A percentile compares a stretch with the other conserved stretches of the same genome.
These are phyloP conservation scores for Drosophila quadrilineata DNA, from an alignment of 1,140 invertebrate species.

Conservation along the genomic window DNA sequence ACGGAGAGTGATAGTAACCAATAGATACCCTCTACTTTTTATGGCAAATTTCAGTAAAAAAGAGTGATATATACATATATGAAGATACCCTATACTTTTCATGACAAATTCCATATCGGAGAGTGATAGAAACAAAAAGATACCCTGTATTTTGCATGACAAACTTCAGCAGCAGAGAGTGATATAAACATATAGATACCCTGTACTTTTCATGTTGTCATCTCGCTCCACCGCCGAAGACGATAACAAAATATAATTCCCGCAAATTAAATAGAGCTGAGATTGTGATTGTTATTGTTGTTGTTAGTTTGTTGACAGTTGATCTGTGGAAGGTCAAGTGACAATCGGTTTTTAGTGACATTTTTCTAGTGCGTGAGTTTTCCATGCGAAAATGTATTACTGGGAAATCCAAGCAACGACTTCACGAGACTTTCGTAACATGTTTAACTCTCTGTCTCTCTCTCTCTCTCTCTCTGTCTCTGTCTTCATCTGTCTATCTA, in stretches of 20 bases:
- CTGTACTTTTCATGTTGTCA: no score
- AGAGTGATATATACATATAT: no score
- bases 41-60: no score
- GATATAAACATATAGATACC: no score
- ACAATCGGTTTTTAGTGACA: constrained; percentile 11
- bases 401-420: constrained; percentile 9
- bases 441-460: neutral
- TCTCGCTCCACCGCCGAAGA: constrained; percentile 6
- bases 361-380: constrained; percentile 27
- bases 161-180: no score
- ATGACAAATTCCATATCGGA: neutral
- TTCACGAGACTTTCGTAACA: neutral
- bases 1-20: no score
- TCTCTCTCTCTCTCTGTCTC: neutral
- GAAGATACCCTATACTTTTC: neutral
- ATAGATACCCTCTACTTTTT: no score
- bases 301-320: constrained; percentile 9
- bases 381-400: constrained; percentile 35
- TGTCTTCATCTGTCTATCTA: neutral
- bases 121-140: no score
- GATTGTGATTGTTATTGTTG: constrained; percentile 30
- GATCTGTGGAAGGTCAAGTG: constrained; percentile 29
- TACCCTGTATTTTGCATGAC: no score
- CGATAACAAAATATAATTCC: constrained; percentile 46
- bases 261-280: constrained; percentile 44